A percentile compares a stretch with the other conserved stretches of the same genome.
Conservation (phyloP, 2,797 vertebrate species). For the Crypturellus tataupa region DNA sequence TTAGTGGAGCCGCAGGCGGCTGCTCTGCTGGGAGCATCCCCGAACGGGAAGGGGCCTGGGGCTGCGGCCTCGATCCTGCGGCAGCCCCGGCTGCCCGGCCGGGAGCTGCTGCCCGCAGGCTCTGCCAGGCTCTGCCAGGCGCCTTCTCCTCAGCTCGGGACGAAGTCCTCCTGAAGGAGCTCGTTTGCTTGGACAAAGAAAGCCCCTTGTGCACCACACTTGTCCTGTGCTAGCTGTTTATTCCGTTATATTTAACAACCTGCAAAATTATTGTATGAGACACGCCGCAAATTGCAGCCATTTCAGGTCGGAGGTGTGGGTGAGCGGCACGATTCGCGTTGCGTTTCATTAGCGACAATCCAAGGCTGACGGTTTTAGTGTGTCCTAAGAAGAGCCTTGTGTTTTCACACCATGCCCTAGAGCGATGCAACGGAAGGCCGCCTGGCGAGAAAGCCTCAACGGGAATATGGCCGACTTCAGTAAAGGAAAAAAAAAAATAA, state of each 20-base stretch:
- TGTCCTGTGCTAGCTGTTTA: neutral
- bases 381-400: neutral
- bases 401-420: neutral
- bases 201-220: neutral
- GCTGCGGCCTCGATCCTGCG: no score
- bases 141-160: accelerated
- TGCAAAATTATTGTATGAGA: neutral
- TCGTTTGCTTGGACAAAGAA: neutral
- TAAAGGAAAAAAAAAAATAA: no score
- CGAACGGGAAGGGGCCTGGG: no score
- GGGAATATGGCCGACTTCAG: neutral
- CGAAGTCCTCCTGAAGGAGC: neutral
- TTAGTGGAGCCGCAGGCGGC: no score
- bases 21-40: neutral
- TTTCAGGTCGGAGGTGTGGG: neutral
- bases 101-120: neutral
- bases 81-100: neutral
- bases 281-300: neutral
- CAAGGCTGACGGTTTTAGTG: neutral
- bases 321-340: neutral
- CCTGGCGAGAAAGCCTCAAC: neutral
- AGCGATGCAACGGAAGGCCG: neutral
- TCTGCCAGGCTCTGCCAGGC: accelerated
- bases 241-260: neutral
- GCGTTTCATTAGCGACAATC: neutral